Conservation (phyloP, 2,888 invertebrate genomes). For the Prenolepis imparis region DNA sequence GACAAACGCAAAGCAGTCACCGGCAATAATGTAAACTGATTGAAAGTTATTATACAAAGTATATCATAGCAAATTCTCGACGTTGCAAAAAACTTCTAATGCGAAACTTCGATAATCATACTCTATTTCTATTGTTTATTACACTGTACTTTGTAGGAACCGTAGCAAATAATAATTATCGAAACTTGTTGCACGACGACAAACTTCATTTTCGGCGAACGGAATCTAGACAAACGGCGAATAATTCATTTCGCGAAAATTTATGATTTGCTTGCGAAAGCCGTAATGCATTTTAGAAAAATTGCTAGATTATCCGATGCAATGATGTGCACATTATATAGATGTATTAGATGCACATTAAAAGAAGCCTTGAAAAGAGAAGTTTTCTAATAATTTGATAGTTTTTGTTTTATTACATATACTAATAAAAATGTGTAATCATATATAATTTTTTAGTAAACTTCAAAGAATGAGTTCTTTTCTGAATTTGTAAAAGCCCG, state of each 20-base stretch:
- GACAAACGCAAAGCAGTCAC: neutral
- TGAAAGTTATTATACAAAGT: slow-evolving; percentile 28
- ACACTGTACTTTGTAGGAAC: slow-evolving; percentile 4
- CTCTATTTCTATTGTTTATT: slow-evolving; percentile 17
- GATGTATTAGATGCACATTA: neutral
- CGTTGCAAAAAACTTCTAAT: slow-evolving; percentile 24
- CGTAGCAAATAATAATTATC: slow-evolving; percentile 25
- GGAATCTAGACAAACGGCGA: slow-evolving; percentile 3
- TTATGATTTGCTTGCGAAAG: slow-evolving; percentile 7
- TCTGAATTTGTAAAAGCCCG: neutral
- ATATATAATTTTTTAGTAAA: neutral
- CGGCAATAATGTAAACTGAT: slow-evolving; percentile 38
- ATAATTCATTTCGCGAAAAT: slow-evolving; percentile 31
- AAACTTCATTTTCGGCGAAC: slow-evolving; percentile 31
- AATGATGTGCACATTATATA: neutral
- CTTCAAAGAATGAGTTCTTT: neutral
- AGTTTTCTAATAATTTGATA: neutral
- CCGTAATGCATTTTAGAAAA: neutral
- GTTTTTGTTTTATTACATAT: neutral
- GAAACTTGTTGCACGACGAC: slow-evolving; percentile 41
- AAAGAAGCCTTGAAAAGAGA: neutral
- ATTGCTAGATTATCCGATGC: neutral
- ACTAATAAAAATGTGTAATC: neutral
- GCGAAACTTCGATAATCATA: slow-evolving; percentile 21
- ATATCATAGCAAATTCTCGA: slow-evolving; percentile 17